Evolutionary conservation across 2,888 invertebrate genomes (phyloP).

Genomic region (Drosophila dives): DNA sequence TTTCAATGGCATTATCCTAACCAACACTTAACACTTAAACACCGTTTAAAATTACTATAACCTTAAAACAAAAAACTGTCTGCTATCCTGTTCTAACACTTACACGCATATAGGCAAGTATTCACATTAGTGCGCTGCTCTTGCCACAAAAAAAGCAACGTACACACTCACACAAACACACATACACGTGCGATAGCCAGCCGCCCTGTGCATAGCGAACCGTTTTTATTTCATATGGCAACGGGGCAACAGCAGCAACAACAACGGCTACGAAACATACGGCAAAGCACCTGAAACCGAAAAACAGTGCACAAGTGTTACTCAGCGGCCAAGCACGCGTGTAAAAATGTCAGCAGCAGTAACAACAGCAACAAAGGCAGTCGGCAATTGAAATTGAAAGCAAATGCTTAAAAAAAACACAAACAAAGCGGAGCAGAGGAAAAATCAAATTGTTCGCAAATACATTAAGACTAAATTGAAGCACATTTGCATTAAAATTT

Average conservation of each 20-base stretch:
- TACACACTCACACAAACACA: not conserved
- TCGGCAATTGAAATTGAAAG: conserved; percentile 47
- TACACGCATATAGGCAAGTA: conserved; percentile 9
- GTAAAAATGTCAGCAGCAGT: conserved; percentile 61
- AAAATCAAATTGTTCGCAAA: conserved; percentile 35
- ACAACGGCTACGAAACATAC: conserved; percentile 48
- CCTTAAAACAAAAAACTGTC: not conserved
- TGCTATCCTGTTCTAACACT: conserved; percentile 38
- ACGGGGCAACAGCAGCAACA: conserved; percentile 51
- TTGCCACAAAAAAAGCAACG: conserved; percentile 47
- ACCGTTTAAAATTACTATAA: not conserved
- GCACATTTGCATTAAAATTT: conserved; percentile 12
- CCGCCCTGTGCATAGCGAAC: conserved; percentile 75
- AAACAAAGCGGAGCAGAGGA: conserved; percentile 35
- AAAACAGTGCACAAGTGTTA: conserved; percentile 80
- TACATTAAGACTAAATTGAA: conserved; percentile 24
- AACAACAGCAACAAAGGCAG: conserved; percentile 38
- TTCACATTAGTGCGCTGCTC: conserved; percentile 21
- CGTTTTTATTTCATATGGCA: conserved; percentile 83
- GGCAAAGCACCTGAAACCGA: conserved; percentile 60
- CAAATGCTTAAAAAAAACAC: conserved; percentile 22
- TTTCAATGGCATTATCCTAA: conserved; percentile 38
- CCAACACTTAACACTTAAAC: conserved; percentile 13
- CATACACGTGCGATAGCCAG: conserved; percentile 27
- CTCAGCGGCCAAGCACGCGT: conserved; percentile 78